A percentile compares a stretch with the other conserved stretches of the same genome.
Conservation (phyloP, 1,140 invertebrate genomes). For the Meloidogyne exigua region DNA sequence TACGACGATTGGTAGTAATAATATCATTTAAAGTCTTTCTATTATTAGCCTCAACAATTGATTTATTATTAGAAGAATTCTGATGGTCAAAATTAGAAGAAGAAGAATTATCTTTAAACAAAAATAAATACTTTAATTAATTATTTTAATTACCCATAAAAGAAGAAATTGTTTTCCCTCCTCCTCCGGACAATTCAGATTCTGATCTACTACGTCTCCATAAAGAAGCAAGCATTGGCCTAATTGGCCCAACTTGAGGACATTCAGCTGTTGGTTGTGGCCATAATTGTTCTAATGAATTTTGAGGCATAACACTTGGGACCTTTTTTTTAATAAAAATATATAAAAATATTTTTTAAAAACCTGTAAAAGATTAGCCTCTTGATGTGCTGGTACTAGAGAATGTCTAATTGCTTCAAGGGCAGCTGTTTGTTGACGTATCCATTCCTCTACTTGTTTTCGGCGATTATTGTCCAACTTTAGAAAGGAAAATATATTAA, state of each 20-base stretch:
- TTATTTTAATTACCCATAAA: neutral
- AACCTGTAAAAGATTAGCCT: slow-evolving; percentile 52
- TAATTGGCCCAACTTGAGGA: slow-evolving; percentile 35
- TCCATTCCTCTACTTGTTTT: slow-evolving; percentile 51
- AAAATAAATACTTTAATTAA: neutral
- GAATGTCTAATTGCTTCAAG: slow-evolving; percentile 43
- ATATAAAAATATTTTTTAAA: neutral
- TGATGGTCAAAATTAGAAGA: neutral
- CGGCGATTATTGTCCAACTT: slow-evolving; percentile 40
- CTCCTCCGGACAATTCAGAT: slow-evolving; percentile 34
- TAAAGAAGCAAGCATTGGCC: slow-evolving; percentile 29
- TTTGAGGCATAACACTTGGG: slow-evolving; percentile 17
- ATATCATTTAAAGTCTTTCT: neutral
- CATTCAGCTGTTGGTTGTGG: slow-evolving; percentile 5
- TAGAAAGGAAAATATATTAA: too few relatives aligned
- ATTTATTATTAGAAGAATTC: neutral
- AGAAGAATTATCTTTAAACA: neutral
- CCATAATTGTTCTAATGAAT: slow-evolving; percentile 27
- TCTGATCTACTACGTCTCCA: slow-evolving; percentile 41
- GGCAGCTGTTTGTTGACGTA: slow-evolving; percentile 45
- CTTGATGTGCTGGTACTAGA: slow-evolving; percentile 46
- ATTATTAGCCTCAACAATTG: neutral
- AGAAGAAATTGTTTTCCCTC: neutral
- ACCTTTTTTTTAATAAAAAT: neutral
- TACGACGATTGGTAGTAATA: neutral